Conservation (phyloP, 1,140 invertebrate species). For the Trichoplusia ni region DNA sequence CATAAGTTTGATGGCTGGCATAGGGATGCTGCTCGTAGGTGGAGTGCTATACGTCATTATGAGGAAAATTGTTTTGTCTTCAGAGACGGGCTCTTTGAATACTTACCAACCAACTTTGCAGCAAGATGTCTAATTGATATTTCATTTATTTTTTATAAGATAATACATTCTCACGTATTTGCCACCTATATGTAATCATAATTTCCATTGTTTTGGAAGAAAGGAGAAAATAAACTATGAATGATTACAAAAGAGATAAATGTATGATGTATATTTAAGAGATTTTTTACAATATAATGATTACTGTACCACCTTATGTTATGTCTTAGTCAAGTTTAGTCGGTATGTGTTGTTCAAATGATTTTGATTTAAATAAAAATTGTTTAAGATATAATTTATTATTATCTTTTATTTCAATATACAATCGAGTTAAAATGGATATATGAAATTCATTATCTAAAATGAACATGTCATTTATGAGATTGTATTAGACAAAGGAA, state of each 20-base stretch:
- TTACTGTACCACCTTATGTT: no score
- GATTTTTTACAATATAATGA: no score
- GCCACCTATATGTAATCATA: no score
- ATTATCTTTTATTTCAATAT: constrained; percentile 21
- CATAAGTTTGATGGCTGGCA: constrained; percentile 85
- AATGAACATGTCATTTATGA: constrained; percentile 37
- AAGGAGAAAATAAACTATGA: no score
- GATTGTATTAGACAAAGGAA: constrained; percentile 26
- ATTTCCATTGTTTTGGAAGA: no score
- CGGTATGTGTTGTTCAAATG: no score
- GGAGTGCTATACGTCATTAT: constrained; percentile 85
- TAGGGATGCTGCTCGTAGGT: constrained; percentile 85
- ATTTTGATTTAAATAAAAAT: neutral
- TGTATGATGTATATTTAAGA: no score
- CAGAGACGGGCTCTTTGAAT: constrained; percentile 66
- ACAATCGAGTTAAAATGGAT: constrained; percentile 21
- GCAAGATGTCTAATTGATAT: constrained; percentile 52
- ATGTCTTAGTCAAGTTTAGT: no score
- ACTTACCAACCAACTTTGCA: constrained; percentile 76
- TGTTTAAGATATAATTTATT: constrained; percentile 32
- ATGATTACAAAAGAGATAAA: no score
- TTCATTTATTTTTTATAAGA: constrained; percentile 33
- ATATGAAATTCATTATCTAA: constrained; percentile 37
- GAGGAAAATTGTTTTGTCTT: constrained; percentile 84
- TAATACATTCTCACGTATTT: no score